Percentiles rank a stretch among this genome's conserved stretches.
phyloP scores from a whole-genome alignment of 2,888 invertebrate species.

The Tricholauxania praeusta region DNA sequence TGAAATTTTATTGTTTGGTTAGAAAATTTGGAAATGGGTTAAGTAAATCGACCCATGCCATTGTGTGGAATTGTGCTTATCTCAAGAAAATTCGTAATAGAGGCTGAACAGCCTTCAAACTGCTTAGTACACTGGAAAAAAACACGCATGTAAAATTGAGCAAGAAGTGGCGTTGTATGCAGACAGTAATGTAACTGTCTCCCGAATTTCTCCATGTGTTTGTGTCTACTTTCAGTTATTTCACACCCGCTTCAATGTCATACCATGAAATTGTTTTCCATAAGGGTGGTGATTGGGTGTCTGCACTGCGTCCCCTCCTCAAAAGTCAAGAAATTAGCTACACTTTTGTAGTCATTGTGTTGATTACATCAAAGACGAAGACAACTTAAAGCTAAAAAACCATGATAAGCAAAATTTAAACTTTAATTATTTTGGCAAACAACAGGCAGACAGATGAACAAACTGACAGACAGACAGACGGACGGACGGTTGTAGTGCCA shows the following conservation, averaged over 20 bases:
- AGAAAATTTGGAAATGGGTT: slow-evolving; percentile 1
- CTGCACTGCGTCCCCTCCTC: background rate
- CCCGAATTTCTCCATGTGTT: background rate
- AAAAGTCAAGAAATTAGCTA: slow-evolving; percentile 55
- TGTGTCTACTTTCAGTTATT: background rate
- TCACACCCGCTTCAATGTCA: background rate
- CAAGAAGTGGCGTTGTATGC: no score
- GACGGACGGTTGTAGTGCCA: background rate
- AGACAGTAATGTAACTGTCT: background rate
- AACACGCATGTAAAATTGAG: no score
- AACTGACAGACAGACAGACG: slow-evolving; percentile 15
- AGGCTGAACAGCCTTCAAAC: no score
- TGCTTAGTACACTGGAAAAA: no score
- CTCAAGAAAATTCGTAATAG: no score
- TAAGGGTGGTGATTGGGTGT: background rate
- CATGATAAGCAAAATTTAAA: slow-evolving; percentile 48
- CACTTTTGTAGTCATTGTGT: slow-evolving; percentile 61
- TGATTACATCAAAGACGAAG: slow-evolving; percentile 57
- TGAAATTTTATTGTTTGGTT: slow-evolving; percentile 37
- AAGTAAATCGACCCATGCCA: background rate
- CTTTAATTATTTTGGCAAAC: slow-evolving; percentile 61
- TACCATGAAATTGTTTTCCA: no score
- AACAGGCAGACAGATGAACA: slow-evolving; percentile 17
- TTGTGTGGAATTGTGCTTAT: no score
- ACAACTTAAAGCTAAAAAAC: slow-evolving; percentile 43